Conservation (phyloP, 2,888 invertebrate genomes). For the Mimas tiliae region DNA sequence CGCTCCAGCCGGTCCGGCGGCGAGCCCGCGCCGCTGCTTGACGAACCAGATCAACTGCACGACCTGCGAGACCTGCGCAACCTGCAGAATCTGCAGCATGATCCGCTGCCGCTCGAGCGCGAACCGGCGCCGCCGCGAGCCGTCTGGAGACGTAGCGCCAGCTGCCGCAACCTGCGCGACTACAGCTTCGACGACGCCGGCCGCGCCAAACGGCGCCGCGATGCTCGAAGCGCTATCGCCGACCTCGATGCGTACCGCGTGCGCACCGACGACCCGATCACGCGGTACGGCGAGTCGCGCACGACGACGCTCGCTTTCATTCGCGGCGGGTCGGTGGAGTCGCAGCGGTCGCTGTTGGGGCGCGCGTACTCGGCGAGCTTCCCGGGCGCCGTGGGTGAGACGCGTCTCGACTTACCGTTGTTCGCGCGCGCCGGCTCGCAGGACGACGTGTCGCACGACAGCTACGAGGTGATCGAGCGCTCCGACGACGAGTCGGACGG, state of each 20-base stretch:
- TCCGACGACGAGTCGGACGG: constrained; percentile 86
- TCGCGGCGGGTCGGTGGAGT: constrained; percentile 86
- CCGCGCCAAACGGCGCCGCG: constrained; percentile 85
- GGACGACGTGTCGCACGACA: constrained; percentile 94
- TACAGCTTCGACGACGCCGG: constrained; percentile 90
- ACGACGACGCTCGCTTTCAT: constrained; percentile 79
- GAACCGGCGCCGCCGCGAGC: constrained; percentile 64
- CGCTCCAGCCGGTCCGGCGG: constrained; percentile 69
- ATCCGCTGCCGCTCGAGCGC: constrained; percentile 33
- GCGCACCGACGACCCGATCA: constrained; percentile 87
- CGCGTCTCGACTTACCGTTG: constrained; percentile 86
- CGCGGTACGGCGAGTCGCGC: constrained; percentile 86
- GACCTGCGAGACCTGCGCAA: background rate
- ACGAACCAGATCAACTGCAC: background rate
- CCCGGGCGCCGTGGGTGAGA: constrained; percentile 91
- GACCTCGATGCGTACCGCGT: constrained; percentile 68
- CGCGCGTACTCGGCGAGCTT: constrained; percentile 94
- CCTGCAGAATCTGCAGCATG: background rate
- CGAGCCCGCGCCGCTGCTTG: constrained; percentile 40
- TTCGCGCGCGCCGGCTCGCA: constrained; percentile 89
- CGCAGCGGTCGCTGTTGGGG: constrained; percentile 87
- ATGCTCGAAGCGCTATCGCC: constrained; percentile 68
- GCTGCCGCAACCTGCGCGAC: constrained; percentile 92
- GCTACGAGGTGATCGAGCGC: constrained; percentile 93
- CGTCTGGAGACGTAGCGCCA: constrained; percentile 91